These are phyloP conservation scores for Phortica variegata DNA, from an alignment of 1,140 invertebrate species.

Conservation along the genomic window DNA sequence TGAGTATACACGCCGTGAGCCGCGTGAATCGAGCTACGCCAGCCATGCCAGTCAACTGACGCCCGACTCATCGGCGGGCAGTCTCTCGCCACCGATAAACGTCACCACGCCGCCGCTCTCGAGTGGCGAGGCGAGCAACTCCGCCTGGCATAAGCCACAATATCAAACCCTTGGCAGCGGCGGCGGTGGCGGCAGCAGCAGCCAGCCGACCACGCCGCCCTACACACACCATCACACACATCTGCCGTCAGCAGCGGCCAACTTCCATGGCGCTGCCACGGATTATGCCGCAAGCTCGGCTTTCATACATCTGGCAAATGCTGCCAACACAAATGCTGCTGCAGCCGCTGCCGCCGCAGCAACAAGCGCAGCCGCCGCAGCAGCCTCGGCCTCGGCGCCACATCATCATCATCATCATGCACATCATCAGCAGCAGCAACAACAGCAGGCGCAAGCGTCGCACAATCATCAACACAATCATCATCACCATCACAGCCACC, in stretches of 20 bases:
- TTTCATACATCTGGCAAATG: slow-evolving; percentile 27
- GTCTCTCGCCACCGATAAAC: slow-evolving; percentile 48
- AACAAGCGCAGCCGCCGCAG: slow-evolving; percentile 5
- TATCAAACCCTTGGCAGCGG: slow-evolving; percentile 19
- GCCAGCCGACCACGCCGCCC: not conserved
- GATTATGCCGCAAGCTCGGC: slow-evolving; percentile 34
- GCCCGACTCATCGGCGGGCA: slow-evolving; percentile 47
- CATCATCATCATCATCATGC: slow-evolving; percentile 11
- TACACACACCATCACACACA: slow-evolving; percentile 25
- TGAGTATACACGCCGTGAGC: slow-evolving; percentile 41
- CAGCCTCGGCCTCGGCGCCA: too few species aligned
- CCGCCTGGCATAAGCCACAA: slow-evolving; percentile 33
- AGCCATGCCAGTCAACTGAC: slow-evolving; percentile 43
- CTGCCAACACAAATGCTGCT: slow-evolving; percentile 1
- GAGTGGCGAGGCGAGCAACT: slow-evolving; percentile 40
- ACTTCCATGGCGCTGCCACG: slow-evolving; percentile 17
- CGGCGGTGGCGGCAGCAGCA: slow-evolving; percentile 3
- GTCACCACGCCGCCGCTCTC: slow-evolving; percentile 48
- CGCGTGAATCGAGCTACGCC: slow-evolving; percentile 19
- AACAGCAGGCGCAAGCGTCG: slow-evolving; percentile 23
- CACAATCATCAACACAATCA: slow-evolving; percentile 1
- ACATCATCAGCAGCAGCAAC: slow-evolving; percentile 22
- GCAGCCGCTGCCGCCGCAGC: slow-evolving; percentile 8
- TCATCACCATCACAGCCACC: slow-evolving; percentile 4
- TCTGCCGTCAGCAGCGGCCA: slow-evolving; percentile 16